Evolutionary conservation across 2,797 vertebrate genomes (phyloP).

Genomic region (Tenualosa thibaudeaui): DNA sequence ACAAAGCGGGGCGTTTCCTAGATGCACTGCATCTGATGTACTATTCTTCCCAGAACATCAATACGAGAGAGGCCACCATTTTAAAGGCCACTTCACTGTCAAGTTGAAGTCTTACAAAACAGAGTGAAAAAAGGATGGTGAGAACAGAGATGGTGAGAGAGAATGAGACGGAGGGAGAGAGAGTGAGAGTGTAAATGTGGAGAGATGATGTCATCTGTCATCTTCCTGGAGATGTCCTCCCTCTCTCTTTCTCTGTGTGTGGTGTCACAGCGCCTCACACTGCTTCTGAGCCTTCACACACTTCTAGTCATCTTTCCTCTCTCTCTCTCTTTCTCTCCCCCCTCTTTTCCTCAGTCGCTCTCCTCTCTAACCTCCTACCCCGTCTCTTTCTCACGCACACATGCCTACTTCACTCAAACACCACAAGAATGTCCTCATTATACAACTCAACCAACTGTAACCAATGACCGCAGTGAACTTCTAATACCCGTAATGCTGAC

Average conservation of each 20-base stretch:
- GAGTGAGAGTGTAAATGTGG: neutral
- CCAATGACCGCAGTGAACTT: neutral
- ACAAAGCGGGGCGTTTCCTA: neutral
- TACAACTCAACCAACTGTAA: slow-evolving; percentile 1
- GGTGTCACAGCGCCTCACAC: slow-evolving; percentile 56
- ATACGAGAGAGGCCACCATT: slow-evolving; percentile 2
- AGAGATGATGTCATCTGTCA: slow-evolving; percentile 70
- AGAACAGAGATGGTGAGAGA: too few species aligned
- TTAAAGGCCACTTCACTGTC: slow-evolving; percentile 10
- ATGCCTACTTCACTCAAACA: neutral
- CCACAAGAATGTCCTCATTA: slow-evolving; percentile 10
- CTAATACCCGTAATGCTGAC: neutral
- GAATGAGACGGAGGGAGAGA: neutral
- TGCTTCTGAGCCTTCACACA: neutral
- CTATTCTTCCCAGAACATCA: neutral
- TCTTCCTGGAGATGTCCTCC: slow-evolving; percentile 46
- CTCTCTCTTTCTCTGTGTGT: slow-evolving; percentile 39
- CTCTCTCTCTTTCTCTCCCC: neutral
- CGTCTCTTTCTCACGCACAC: neutral
- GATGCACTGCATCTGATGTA: neutral
- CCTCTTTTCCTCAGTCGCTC: neutral
- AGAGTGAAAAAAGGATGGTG: neutral
- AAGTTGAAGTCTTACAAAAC: neutral
- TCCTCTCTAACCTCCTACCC: neutral
- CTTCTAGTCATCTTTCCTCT: neutral